Evolutionary conservation across 2,888 invertebrate species (phyloP).

Genomic region (Candidula unifasciata): DNA sequence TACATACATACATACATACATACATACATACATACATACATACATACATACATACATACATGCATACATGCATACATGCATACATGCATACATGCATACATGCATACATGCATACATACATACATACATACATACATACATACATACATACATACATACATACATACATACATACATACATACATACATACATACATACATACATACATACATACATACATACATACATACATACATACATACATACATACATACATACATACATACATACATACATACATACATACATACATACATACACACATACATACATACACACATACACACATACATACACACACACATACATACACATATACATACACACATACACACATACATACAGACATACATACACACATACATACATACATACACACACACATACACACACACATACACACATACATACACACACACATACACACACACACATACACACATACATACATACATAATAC

Average conservation of each 20-base stretch:
- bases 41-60: not conserved
- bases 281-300: conserved; percentile 8
- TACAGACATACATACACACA: no score
- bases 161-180: no score
- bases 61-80: not conserved
- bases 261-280: conserved; percentile 2
- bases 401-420: conserved; percentile 20
- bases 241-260: conserved; percentile 3
- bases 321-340: conserved; percentile 8
- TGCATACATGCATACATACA: no score
- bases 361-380: no score
- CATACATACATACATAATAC: no score
- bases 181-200: no score
- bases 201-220: no score
- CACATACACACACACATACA: not conserved
- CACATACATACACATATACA: conserved; percentile 10
- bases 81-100: not conserved
- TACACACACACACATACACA: no score
- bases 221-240: not conserved
- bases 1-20: conserved; percentile 15
- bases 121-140: no score
- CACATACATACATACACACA: conserved; percentile 8
- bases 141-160: no score
- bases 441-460: no score
- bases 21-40: conserved; percentile 7